phyloP scores from a whole-genome alignment of 2,113 vertebrate genomes.

The Heterotilapia buettikoferi region DNA sequence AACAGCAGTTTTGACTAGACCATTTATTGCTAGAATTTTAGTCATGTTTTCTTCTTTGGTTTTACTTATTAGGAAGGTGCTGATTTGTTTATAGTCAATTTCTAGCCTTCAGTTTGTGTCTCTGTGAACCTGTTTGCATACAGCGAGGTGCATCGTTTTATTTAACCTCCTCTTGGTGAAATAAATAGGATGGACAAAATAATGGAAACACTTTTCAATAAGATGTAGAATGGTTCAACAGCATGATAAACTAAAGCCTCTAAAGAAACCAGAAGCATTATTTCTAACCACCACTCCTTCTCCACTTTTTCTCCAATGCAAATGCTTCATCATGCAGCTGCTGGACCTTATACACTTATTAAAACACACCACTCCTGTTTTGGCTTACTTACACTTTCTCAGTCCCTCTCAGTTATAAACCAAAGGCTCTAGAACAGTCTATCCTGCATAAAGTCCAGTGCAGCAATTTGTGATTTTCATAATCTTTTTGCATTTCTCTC shows the following conservation, averaged over 20 bases:
- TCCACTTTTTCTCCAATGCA: background rate
- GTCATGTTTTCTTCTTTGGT: background rate
- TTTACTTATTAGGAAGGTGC: background rate
- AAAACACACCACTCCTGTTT: background rate
- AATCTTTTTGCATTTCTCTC: background rate
- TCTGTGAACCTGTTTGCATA: background rate
- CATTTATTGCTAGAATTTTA: background rate
- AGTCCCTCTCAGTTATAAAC: background rate
- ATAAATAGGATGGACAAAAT: background rate
- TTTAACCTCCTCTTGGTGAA: background rate
- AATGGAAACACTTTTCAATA: background rate
- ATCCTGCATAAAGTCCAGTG: background rate
- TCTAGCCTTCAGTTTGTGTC: background rate
- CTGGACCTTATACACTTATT: background rate
- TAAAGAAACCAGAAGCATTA: background rate
- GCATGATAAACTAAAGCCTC: background rate
- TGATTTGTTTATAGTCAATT: accelerated
- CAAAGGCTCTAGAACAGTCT: background rate
- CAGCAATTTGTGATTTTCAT: background rate
- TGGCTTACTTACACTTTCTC: background rate
- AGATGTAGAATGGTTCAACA: background rate
- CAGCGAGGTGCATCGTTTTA: accelerated
- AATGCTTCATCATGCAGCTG: background rate
- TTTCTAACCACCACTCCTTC: background rate
- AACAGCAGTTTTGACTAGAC: background rate